Evolutionary conservation across 2,888 invertebrate species (phyloP).

Genomic region (Pharmacophagus antenor): DNA sequence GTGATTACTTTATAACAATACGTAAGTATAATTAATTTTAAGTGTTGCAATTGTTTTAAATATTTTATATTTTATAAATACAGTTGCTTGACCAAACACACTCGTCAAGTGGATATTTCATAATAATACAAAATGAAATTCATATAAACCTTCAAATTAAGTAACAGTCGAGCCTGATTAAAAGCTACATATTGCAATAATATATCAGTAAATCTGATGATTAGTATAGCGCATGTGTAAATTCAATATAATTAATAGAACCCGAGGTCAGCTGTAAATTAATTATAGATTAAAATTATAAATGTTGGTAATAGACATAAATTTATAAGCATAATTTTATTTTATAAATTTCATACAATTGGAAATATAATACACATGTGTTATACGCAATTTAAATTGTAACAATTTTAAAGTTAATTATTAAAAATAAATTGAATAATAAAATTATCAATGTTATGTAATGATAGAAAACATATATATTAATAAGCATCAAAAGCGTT

Average conservation of each 20-base stretch:
- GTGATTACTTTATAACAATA: constrained; percentile 57
- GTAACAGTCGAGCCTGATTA: neutral
- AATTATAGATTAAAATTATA: neutral
- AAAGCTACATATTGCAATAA: neutral
- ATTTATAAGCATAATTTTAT: too few species aligned
- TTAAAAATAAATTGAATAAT: too few species aligned
- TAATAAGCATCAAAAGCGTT: too few species aligned
- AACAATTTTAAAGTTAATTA: too few species aligned
- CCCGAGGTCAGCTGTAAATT: neutral
- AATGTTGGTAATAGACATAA: too few species aligned
- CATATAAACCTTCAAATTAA: neutral
- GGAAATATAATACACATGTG: too few species aligned
- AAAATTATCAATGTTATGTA: too few species aligned
- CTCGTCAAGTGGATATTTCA: neutral
- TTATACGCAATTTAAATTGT: too few species aligned
- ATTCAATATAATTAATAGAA: constrained; percentile 2
- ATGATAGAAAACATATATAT: too few species aligned
- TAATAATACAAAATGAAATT: constrained; percentile 6
- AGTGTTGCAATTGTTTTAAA: neutral
- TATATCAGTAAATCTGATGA: neutral
- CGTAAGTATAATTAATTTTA: constrained; percentile 45
- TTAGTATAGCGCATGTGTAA: constrained; percentile 5
- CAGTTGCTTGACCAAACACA: neutral
- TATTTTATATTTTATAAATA: neutral
- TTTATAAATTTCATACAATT: too few species aligned